Evolutionary conservation across 2,113 vertebrate genomes (phyloP), one percentile per base, ranked within the genome.

Genomic region (Numenius arquata): DNA sequence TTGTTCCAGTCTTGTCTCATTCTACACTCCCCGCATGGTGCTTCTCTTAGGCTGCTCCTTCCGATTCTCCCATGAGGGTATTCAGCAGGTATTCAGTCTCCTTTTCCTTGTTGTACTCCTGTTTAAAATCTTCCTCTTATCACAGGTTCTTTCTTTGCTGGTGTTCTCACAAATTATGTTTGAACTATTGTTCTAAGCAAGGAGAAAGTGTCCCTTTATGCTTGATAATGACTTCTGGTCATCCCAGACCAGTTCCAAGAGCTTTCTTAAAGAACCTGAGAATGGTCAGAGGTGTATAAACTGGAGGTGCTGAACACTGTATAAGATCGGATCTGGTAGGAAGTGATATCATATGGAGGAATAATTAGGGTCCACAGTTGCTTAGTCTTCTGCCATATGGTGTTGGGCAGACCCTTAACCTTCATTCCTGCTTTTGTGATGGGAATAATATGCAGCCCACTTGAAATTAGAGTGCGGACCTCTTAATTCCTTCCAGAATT

Each of bases 401-500:
- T 6, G 3, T 50, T 71, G 55, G 41, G 29, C 63, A 92, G 41
- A 68, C 6, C 41, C 53, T 88, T 65, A 89, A 71, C 25, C 16
- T 94, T 85, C 53, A 21, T 62, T 93, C 38, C 29, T 88, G 22
- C 67, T 45, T 92, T 85, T 74, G 26, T 73, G 47, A 74, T 52
- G 14, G 47, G 34, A 85, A 80, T 90, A 50, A 63, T 67, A 56
- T 7, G 5, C 18, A 81, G 34, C 17, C 5, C 7, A 7, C 25
- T 87, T 85, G 32, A 66, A 41, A 56, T 67, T 21, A 48, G 14
- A 77, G 43, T 17, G 40, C 3, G 8, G 50, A 89, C 45, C 36
- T 55, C 56, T 78, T 45, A 77, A 71, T 84, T 90, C 66, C 43
- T 85, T 81, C 48, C 36, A 75, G 85, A 90, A 84, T 68, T 32